These are phyloP conservation scores for Aleiodes leptofemur DNA, from an alignment of 2,888 invertebrate genomes.

Conservation along the genomic window DNA sequence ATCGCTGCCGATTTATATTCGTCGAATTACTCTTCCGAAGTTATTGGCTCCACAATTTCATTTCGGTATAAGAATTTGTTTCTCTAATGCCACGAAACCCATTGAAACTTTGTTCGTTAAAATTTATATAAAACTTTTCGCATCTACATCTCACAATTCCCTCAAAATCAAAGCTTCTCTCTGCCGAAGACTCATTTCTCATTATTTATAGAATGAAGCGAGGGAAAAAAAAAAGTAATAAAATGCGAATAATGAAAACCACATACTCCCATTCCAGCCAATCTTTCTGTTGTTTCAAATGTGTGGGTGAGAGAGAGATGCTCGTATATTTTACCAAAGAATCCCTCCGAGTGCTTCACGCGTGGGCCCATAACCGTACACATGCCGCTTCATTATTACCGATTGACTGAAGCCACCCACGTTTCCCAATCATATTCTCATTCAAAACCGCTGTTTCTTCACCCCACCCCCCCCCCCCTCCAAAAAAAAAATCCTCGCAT, in stretches of 20 bases:
- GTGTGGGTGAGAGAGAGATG: not conserved
- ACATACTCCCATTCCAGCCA: not conserved
- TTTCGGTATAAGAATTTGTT: no score
- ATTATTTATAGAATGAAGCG: no score
- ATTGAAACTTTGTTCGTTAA: no score
- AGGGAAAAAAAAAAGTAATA: not conserved
- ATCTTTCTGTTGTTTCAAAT: conserved; percentile 4
- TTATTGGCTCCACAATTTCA: no score
- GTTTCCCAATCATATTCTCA: conserved; percentile 34
- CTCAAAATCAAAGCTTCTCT: no score
- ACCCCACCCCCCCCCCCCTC: not conserved
- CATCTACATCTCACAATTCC: no score
- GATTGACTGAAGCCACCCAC: conserved; percentile 50
- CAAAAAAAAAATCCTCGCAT: no score
- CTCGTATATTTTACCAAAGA: conserved; percentile 11
- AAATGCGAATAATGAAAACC: not conserved
- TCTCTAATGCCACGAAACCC: no score
- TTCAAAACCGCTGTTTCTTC: conserved; percentile 29
- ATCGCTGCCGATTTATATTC: conserved; percentile 24
- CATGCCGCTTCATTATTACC: conserved; percentile 51
- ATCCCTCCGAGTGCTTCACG: not conserved
- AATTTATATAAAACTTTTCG: no score
- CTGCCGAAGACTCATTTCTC: no score
- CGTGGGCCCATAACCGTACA: conserved; percentile 13
- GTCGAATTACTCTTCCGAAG: no score